phyloP scores from a whole-genome alignment of 2,797 vertebrate genomes.

The Balearica regulorum region DNA sequence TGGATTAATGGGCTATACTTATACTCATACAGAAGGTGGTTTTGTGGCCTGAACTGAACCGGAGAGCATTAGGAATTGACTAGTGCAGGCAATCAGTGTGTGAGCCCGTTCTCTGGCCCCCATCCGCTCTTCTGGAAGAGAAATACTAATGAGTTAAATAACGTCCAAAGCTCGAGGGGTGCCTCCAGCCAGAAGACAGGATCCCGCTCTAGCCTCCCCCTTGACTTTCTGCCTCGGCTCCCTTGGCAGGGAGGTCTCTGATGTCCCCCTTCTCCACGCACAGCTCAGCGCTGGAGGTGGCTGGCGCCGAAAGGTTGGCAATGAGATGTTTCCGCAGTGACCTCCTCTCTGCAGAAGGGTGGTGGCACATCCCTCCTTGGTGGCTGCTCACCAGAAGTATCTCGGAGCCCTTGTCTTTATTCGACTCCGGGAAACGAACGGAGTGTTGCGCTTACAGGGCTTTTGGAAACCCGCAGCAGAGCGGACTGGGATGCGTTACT shows the following conservation, averaged over 20 bases:
- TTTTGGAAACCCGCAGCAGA: background rate
- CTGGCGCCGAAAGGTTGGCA: background rate
- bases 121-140: background rate
- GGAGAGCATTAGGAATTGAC: background rate
- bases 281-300: background rate
- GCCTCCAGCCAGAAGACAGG: background rate
- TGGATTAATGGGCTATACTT: background rate
- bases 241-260: background rate
- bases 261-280: background rate
- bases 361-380: background rate
- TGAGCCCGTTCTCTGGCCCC: background rate
- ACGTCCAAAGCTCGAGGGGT: background rate
- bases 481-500: background rate
- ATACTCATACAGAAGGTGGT: background rate
- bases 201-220: background rate
- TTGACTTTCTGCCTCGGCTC: background rate
- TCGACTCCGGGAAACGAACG: background rate
- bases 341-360: background rate
- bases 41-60: background rate
- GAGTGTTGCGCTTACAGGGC: too few species aligned
- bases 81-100: too few species aligned
- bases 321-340: background rate
- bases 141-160: background rate
- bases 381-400: background rate
- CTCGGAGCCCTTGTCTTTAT: background rate